Evolutionary conservation across 2,113 vertebrate genomes (phyloP), one percentile per base, ranked within the genome.

Genomic region (Oryzias celebensis): DNA sequence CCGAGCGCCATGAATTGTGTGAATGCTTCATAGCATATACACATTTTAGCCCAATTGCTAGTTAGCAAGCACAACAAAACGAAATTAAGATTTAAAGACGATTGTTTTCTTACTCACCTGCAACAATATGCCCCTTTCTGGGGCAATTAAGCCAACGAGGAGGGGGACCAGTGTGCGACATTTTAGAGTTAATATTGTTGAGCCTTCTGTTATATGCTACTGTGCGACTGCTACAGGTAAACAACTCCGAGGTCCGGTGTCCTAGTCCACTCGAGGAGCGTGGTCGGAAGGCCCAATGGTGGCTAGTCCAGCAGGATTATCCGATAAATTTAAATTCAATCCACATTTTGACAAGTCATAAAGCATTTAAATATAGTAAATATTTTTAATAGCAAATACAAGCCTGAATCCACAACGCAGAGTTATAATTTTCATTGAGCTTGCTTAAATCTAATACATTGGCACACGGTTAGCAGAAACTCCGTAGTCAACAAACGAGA

Each of bases 91-190:
- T 18, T 48, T 48, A 48, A 48, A 18, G 3, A 12, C n/a, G 12
- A 4, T 18, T 12, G 12, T 1, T 3, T 49, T 45, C 53, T 31
- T 2, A 24, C 84, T 92, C 82, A 98, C 96, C 94, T 92, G 94
- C 95, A 84, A 98, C 93, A 59, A 94, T 94, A 77, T 98, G 95
- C 67, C 96, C 96, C 84, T 95, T 94, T 73, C 96, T 91, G 49
- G 96, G 96, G 81, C 96, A 98, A 75, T 94, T 94, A 45, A 94
- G 92, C 96, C 96, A 98, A 66, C 96, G 93, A 74, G 96, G 96
- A 76, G 96, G 96, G 67, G 96, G 93, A 84, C 93, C 95, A 85
- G 90, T 93, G 77, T 95, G 93, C 78, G 94, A 93, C 96, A 98
- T 91, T 17, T 41, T 73, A 8, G 13, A 22, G 2, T 62, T 42